Percentiles rank a stretch among this genome's conserved stretches.
Conservation (phyloP, 2,113 vertebrate genomes). For the Pao palembangensis region DNA sequence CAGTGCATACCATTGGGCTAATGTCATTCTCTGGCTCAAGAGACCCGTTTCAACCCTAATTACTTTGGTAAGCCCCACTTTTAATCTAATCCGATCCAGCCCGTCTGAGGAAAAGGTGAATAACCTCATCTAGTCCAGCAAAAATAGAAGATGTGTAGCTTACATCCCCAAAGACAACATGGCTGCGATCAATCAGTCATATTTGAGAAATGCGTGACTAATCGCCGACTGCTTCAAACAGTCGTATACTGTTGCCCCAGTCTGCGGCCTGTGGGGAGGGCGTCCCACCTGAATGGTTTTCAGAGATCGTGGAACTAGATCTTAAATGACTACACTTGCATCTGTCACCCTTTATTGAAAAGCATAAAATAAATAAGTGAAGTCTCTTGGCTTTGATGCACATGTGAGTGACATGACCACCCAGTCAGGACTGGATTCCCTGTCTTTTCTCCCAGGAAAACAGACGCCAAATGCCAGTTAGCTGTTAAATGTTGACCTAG, state of each 20-base stretch:
- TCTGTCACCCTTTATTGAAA: conserved; percentile 32
- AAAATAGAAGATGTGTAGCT: conserved; percentile 20
- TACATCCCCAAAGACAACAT: conserved; percentile 20
- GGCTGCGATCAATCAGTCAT: conserved; percentile 34
- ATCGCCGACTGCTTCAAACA: conserved; percentile 39
- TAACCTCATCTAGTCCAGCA: conserved; percentile 10
- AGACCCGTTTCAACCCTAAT: conserved; percentile 38
- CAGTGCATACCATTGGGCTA: conserved; percentile 35
- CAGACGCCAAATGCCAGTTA: conserved; percentile 29
- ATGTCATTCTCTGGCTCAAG: conserved; percentile 25
- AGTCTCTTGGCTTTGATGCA: conserved; percentile 16
- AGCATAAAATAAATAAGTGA: conserved; percentile 28
- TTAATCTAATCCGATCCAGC: conserved; percentile 27
- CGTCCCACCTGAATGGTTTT: conserved; percentile 54
- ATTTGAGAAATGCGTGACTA: conserved; percentile 41
- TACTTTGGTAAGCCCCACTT: conserved; percentile 25
- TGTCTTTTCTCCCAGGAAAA: conserved; percentile 23
- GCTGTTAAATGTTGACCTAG: conserved; percentile 24
- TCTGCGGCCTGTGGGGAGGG: conserved; percentile 18
- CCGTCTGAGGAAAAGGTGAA: conserved; percentile 13
- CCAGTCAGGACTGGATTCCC: conserved; percentile 12
- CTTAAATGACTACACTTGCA: conserved; percentile 1
- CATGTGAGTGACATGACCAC: conserved; percentile 43
- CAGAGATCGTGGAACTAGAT: conserved; percentile 42
- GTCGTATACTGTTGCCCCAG: conserved; percentile 38